Evolutionary conservation across 2,113 vertebrate genomes (phyloP).

Genomic region (Centropus bengalensis): DNA sequence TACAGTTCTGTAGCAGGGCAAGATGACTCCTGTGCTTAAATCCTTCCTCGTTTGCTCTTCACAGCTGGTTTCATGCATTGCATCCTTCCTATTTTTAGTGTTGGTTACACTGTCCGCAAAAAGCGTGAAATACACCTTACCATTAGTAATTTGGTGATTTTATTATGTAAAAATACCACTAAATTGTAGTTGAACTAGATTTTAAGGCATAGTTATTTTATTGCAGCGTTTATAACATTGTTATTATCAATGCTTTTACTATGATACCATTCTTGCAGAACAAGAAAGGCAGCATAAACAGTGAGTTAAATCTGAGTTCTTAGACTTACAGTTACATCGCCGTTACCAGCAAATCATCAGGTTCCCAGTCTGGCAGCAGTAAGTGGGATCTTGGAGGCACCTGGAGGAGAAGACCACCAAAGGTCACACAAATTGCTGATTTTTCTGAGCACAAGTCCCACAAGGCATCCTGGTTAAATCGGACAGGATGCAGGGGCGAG

Average conservation of each 20-base stretch:
- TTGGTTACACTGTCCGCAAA: not conserved
- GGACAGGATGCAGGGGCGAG: not conserved
- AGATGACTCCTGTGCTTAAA: not conserved
- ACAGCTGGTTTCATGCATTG: not conserved
- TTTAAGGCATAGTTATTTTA: not conserved
- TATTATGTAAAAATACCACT: not conserved
- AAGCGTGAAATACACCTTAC: not conserved
- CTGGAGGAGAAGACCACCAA: not conserved
- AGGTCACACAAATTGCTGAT: not conserved
- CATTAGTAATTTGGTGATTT: not conserved
- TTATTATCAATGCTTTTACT: not conserved
- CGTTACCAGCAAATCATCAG: not conserved
- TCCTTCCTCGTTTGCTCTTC: not conserved
- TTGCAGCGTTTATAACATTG: not conserved
- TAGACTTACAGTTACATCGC: not conserved
- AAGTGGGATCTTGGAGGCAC: not conserved
- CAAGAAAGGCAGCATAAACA: not conserved
- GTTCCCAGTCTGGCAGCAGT: not conserved
- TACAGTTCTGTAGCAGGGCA: not conserved
- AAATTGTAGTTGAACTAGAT: not conserved
- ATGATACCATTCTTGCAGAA: not conserved
- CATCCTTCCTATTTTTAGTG: not conserved
- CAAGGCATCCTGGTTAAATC: not conserved
- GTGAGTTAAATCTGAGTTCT: not conserved
- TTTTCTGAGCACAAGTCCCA: not conserved